phyloP scores from a whole-genome alignment of 92 coral and sea anemone species.

The Palythoa caribaeorum region DNA sequence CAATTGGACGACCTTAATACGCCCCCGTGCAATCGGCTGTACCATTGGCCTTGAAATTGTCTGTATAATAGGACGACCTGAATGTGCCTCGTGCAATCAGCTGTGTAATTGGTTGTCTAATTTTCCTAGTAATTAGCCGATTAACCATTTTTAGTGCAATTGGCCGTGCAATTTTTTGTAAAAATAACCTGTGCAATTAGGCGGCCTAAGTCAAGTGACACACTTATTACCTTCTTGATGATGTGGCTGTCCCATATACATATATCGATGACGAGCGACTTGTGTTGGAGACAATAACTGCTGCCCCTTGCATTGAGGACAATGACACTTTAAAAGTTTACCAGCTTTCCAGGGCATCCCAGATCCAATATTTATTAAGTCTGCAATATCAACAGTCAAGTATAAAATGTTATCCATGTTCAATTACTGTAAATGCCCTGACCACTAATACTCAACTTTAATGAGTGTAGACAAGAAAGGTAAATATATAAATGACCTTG shows the following conservation, averaged over 20 bases:
- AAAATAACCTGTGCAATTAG: no score
- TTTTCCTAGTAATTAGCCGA: not conserved
- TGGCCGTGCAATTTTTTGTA: not conserved
- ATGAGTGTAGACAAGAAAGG: not conserved
- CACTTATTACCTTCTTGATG: conserved; percentile 7
- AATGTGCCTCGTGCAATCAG: not conserved
- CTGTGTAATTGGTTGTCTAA: not conserved
- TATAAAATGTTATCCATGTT: not conserved
- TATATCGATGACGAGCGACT: conserved; percentile 6
- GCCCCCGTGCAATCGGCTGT: not conserved
- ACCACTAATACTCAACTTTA: not conserved
- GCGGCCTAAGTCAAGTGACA: not conserved
- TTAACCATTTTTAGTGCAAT: not conserved
- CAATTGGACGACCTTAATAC: not conserved
- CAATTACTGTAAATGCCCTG: conserved; percentile 1
- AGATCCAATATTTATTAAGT: not conserved
- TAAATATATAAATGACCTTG: not conserved
- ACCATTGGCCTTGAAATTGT: not conserved
- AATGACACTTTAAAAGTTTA: conserved; percentile 8
- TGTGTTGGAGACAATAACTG: conserved; percentile 8
- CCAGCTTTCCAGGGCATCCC: conserved; percentile 12
- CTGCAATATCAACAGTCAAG: conserved; percentile 5
- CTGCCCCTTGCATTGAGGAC: conserved; percentile 4
- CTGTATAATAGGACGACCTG: not conserved
- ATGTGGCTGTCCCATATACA: conserved; percentile 3